Evolutionary conservation across 2,113 vertebrate species (phyloP).

Genomic region (Cyanocitta stelleri): DNA sequence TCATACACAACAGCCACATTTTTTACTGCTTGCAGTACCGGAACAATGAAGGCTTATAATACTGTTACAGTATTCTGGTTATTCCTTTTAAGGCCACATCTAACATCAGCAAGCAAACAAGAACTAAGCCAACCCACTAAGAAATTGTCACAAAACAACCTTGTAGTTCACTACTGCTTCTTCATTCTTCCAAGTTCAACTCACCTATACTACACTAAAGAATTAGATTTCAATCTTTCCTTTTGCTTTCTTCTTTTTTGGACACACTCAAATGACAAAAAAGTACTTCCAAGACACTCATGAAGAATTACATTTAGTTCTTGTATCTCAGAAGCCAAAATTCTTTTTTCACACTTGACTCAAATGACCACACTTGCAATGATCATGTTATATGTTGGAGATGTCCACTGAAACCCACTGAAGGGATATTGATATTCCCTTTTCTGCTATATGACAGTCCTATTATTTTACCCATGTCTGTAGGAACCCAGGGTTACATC

Average conservation of each 20-base stretch:
- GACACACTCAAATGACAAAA: not conserved
- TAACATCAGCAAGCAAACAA: not conserved
- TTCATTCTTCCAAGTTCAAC: not conserved
- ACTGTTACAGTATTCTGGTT: not conserved
- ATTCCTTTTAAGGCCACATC: not conserved
- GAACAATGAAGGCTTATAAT: not conserved
- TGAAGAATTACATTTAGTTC: not conserved
- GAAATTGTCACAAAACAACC: not conserved
- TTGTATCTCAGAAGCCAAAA: not conserved
- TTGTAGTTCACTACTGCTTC: not conserved
- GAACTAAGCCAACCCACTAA: not conserved
- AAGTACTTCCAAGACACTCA: not conserved
- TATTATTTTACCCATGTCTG: not conserved
- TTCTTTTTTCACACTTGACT: not conserved
- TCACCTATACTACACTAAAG: not conserved
- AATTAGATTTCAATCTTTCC: not conserved
- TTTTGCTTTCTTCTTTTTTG: not conserved
- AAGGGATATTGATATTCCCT: not conserved
- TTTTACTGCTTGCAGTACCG: not conserved
- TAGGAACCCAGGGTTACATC: too few species aligned
- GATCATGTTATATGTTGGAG: not conserved
- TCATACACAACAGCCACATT: not conserved
- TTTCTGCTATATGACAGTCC: not conserved
- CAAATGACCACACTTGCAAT: not conserved
- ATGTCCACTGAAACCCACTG: not conserved